These are phyloP conservation scores for Chromis chromis DNA, from an alignment of 2,797 vertebrate species.

Conservation along the genomic window DNA sequence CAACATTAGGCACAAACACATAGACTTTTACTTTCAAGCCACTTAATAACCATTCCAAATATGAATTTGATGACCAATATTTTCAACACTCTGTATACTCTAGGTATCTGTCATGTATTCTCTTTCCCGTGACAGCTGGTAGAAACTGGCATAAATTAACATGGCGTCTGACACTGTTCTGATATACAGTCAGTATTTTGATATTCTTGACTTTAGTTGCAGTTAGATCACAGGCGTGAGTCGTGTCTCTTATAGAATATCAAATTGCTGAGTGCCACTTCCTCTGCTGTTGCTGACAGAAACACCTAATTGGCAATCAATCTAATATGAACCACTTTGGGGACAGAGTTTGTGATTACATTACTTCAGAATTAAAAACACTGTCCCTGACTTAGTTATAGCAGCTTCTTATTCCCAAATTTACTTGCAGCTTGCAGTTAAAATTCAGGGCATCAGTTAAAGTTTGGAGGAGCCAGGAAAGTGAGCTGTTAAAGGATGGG, in stretches of 20 bases:
- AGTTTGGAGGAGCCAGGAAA: not conserved
- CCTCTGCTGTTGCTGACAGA: not conserved
- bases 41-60: not conserved
- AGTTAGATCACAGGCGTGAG: not conserved
- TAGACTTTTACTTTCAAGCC: too few relatives aligned
- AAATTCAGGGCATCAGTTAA: not conserved
- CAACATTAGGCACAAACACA: too few relatives aligned
- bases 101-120: too few relatives aligned
- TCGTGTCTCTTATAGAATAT: not conserved
- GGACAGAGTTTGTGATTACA: conserved; percentile 9
- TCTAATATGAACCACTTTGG: conserved; percentile 8
- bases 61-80: too few relatives aligned
- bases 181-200: too few relatives aligned
- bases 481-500: not conserved
- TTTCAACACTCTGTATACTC: too few relatives aligned
- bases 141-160: not conserved
- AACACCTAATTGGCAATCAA: conserved; percentile 6
- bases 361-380: not conserved
- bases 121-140: not conserved
- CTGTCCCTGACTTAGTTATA: not conserved
- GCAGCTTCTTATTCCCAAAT: not conserved
- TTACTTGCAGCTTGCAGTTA: not conserved
- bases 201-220: not conserved
- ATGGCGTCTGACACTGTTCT: too few relatives aligned
- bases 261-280: conserved; percentile 2